Conservation (phyloP, 2,888 invertebrate species). For the Drosophila buzzatii region DNA sequence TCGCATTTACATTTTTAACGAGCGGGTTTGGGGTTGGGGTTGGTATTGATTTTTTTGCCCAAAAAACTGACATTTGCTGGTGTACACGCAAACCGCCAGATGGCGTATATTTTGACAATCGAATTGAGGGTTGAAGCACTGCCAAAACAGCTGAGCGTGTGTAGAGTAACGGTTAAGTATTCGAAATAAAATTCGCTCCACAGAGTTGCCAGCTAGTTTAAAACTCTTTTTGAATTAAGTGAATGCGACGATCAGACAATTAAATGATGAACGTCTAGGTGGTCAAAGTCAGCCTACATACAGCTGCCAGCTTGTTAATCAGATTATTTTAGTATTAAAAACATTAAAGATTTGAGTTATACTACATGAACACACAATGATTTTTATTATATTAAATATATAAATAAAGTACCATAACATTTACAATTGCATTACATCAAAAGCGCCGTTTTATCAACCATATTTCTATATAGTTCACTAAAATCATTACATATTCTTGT, state of each 20-base stretch:
- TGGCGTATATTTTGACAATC: conserved; percentile 53
- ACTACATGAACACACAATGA: conserved; percentile 73
- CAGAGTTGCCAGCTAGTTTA: conserved; percentile 3
- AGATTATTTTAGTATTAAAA: background rate
- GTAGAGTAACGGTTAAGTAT: conserved; percentile 25
- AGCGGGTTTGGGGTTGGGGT: conserved; percentile 79
- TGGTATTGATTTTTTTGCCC: conserved; percentile 84
- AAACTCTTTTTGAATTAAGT: background rate
- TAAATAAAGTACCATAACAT: conserved; percentile 73
- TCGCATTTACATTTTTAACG: conserved; percentile 83
- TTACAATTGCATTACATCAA: conserved; percentile 67
- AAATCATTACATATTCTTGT: conserved; percentile 41
- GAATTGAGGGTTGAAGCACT: conserved; percentile 49
- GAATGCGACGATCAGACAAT: background rate
- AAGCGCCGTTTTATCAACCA: conserved; percentile 56
- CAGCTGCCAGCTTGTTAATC: background rate
- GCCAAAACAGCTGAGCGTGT: conserved; percentile 54
- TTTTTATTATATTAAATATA: conserved; percentile 66
- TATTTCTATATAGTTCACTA: conserved; percentile 35
- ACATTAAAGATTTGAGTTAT: conserved; percentile 33
- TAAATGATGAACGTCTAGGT: too few relatives aligned
- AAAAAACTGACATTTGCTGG: conserved; percentile 61
- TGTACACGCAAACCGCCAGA: conserved; percentile 45
- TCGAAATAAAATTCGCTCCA: conserved; percentile 20
- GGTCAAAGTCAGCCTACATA: background rate